A percentile compares a stretch with the other conserved stretches of the same genome.
These are phyloP conservation scores for Halcyon malimbica DNA, from an alignment of 2,113 vertebrate species.

Conservation along the genomic window DNA sequence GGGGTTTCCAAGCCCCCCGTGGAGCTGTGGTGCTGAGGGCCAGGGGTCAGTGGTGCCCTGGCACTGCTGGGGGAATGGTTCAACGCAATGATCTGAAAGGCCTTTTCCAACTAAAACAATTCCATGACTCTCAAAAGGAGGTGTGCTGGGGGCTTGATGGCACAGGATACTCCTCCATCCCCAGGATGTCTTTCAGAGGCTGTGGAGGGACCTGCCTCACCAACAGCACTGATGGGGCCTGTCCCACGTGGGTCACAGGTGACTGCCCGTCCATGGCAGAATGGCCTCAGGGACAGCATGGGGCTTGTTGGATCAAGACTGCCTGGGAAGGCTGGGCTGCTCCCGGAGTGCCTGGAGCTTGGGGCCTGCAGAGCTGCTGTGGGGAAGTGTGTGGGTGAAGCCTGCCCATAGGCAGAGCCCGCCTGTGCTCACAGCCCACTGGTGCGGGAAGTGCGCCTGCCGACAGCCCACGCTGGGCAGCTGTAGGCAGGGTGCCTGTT, in stretches of 20 bases:
- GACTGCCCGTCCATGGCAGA: background rate
- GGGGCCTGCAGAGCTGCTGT: fast-evolving
- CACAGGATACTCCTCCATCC: background rate
- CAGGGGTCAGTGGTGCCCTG: background rate
- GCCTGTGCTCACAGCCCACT: background rate
- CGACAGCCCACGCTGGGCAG: background rate
- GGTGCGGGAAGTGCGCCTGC: fast-evolving
- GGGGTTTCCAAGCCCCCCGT: background rate
- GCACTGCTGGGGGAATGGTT: background rate
- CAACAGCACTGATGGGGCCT: fast-evolving
- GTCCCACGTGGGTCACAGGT: background rate
- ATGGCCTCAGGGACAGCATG: fast-evolving
- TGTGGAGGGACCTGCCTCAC: background rate
- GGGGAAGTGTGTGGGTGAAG: background rate
- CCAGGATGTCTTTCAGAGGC: fast-evolving
- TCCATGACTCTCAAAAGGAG: background rate
- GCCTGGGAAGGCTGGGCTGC: background rate
- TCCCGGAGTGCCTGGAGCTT: background rate
- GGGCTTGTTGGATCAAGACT: background rate
- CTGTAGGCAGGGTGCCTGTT: background rate
- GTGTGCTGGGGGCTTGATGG: background rate
- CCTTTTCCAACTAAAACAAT: background rate
- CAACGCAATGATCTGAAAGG: background rate
- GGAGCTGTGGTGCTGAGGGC: background rate
- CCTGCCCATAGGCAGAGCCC: background rate